Evolutionary conservation across 2,888 invertebrate genomes (phyloP).

Genomic region (Caenorhabditis afra): DNA sequence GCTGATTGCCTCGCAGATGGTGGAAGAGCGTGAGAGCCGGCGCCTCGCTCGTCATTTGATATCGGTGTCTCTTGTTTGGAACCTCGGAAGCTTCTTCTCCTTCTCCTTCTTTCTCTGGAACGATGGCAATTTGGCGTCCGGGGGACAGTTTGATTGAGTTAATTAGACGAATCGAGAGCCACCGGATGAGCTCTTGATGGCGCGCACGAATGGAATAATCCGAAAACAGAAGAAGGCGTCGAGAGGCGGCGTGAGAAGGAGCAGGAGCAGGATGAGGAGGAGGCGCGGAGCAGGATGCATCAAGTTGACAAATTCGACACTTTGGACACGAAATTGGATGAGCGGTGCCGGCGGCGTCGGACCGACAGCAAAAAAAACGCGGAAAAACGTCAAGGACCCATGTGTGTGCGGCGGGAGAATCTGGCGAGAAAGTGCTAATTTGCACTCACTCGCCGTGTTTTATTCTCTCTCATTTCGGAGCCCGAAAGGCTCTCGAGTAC

Average conservation of each 20-base stretch:
- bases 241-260: constrained; percentile 1
- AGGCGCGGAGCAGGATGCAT: constrained; percentile 3
- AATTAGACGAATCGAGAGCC: not conserved
- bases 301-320: constrained; percentile 53
- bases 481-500: not conserved
- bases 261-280: not conserved
- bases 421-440: constrained; percentile 7
- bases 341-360: not conserved
- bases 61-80: constrained; percentile 4
- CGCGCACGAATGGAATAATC: not conserved
- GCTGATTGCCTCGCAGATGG: constrained; percentile 76
- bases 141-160: constrained; percentile 10
- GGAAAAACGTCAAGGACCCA: constrained; percentile 23
- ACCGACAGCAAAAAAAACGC: not conserved
- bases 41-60: constrained; percentile 64
- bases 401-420: constrained; percentile 6
- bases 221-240: no score
- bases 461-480: not conserved
- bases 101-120: not conserved
- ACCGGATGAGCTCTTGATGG: constrained; percentile 8
- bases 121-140: constrained; percentile 13
- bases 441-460: constrained; percentile 1
- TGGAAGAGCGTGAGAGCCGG: constrained; percentile 75
- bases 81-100: constrained; percentile 3
- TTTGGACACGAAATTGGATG: constrained; percentile 55